A percentile compares a stretch with the other conserved stretches of the same genome.
phyloP scores from a whole-genome alignment of 2,888 invertebrate genomes.

The Tinea pellionella region DNA sequence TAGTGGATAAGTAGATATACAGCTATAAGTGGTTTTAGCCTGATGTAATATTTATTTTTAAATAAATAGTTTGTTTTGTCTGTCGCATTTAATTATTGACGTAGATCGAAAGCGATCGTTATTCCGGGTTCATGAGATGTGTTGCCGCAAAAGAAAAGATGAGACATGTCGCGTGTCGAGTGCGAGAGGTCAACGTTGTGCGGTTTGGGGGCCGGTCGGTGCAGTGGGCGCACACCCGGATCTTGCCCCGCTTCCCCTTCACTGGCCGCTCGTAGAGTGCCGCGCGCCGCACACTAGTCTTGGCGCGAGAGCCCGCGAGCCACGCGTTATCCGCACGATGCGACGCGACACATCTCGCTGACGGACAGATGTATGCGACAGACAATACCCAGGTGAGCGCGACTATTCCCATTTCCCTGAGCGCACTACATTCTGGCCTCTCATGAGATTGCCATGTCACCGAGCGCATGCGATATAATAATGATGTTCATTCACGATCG shows the following conservation, averaged over 20 bases:
- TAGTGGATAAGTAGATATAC: not conserved
- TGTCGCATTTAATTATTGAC: not conserved
- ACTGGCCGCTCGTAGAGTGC: conserved; percentile 52
- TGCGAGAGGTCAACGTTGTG: conserved; percentile 9
- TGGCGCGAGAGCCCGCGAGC: conserved; percentile 2
- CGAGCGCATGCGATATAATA: not conserved
- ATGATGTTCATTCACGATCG: conserved; percentile 22
- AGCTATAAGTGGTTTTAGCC: not conserved
- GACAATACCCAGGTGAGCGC: conserved; percentile 65
- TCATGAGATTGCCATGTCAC: not conserved
- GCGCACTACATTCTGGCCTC: not conserved
- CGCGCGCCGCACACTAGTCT: conserved; percentile 22
- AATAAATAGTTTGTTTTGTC: not conserved
- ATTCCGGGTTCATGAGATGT: conserved; percentile 12
- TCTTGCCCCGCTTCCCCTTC: conserved; percentile 67
- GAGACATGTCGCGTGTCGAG: conserved; percentile 13
- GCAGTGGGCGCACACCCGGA: conserved; percentile 49
- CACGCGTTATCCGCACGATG: conserved; percentile 8
- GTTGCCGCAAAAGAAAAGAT: conserved; percentile 16
- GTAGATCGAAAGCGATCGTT: not conserved
- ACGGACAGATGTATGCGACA: conserved; percentile 59
- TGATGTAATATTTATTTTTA: too few relatives aligned
- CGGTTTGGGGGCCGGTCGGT: conserved; percentile 17
- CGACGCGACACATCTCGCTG: conserved; percentile 23
- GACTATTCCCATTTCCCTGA: conserved; percentile 16